These are phyloP conservation scores for Hydropsyche tenuis DNA, from an alignment of 1,140 invertebrate genomes.

Conservation along the genomic window DNA sequence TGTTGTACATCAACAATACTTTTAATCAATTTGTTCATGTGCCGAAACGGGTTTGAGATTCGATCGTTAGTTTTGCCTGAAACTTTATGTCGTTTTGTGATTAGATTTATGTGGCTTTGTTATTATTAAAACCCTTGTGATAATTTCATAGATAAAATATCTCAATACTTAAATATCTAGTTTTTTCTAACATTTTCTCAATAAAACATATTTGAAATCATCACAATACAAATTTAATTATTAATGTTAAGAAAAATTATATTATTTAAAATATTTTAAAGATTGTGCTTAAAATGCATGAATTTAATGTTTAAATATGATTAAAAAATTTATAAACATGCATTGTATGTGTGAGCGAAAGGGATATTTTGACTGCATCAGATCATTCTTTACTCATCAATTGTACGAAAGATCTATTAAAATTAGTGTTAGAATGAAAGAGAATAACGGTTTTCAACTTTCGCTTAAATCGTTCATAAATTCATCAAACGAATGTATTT, in stretches of 20 bases:
- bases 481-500: neutral
- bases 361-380: neutral
- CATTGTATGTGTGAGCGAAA: neutral
- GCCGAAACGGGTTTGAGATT: neutral
- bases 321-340: neutral
- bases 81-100: neutral
- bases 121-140: constrained; percentile 1
- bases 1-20: too few relatives aligned
- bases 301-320: constrained; percentile 8
- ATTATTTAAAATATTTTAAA: constrained; percentile 27
- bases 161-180: neutral
- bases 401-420: neutral
- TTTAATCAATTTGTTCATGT: too few relatives aligned
- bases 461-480: neutral
- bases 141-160: constrained; percentile 11
- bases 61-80: neutral
- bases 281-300: constrained; percentile 19
- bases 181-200: neutral
- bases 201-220: constrained; percentile 8
- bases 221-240: constrained; percentile 29
- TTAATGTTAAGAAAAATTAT: constrained; percentile 36
- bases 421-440: neutral
- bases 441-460: neutral
- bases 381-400: neutral
- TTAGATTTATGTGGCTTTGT: neutral